Base-by-base conservation (phyloP, 1,140 invertebrate species). In the Berghia stephanieae region DNA sequence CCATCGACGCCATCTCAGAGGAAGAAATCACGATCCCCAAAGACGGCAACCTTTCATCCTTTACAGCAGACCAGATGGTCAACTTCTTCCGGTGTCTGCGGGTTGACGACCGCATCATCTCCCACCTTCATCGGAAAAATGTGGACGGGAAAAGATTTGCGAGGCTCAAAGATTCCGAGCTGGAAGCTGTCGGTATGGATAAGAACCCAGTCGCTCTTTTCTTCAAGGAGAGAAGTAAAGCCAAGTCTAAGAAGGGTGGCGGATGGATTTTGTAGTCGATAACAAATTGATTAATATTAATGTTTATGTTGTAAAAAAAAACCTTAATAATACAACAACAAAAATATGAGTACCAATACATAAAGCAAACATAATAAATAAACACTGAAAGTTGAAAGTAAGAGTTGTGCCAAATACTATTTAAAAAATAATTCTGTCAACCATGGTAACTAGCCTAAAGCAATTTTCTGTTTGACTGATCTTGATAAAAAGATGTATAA, bases 1-100 rank as follows among this genome's bases (percentile, higher is more conserved):
- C 79, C 49, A 63, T 66, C 24, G 70, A 75, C 34, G 70, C 79
- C 36, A 81, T 83, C 55, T 78, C 81, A 36, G 81, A 81, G 77
- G 78, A 81, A 95, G 90, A 96, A 94, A 86, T 94, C 93, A 44
- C 95, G 95, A 89, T 91, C 95, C 60, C 95, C 95, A 89, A 75
- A 67, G 80, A 83, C 69, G 82, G 78, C 8, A 81, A 77, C 77
- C 60, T 85, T 38, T 77, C 78, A 49, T 71, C 72, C 43, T 85
- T 82, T 52, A 76, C 80, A 8, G 75, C 60, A 18, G 81, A 83
- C 78, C 75, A 82, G 60, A 82, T 85, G 77, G 77, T 78, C 21
- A 79, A 75, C 42, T 83, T 85, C 74, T 55, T 85, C 6, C 46
- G 74, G 36, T 81, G 75, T 34, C 55, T 85, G 55, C 78, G 80